Base-by-base conservation (phyloP, 1,140 invertebrate genomes). In the Drosophila pectinifera region DNA sequence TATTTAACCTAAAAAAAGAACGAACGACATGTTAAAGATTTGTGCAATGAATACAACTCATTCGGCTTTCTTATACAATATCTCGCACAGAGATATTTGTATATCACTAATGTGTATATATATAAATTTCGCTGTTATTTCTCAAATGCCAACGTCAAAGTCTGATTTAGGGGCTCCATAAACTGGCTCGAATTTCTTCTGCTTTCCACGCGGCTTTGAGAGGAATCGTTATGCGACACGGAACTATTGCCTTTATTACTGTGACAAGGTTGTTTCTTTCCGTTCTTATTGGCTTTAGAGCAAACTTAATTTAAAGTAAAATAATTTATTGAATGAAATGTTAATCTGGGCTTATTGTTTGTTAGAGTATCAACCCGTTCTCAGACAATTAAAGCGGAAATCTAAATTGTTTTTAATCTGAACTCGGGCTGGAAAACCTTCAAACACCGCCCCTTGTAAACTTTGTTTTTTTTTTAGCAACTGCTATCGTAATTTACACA, bases 1-100 rank as follows among this genome's bases (percentile, higher is more conserved):
- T 74, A 68, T 70, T 73, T 73, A 77, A 77, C 41, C 62, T 56
- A 26, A 68, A 77, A 76, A 84, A 84, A n/a, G n/a, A 77, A 49
- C 81, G 57, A 78, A 64, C 56, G 49, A 80, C 82, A 81, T 84
- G 67, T 65, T 80, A 72, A 77, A 84, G 84, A 79, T 73, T 73
- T 75, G 76, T 79, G 76, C 76, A 75, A 55, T 49, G 58, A 63
- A 49, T 41, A 78, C 46, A 77, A 56, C 61, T 61, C 42, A 61
- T 70, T 61, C 34, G 63, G 56, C 57, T 74, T 83, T 72, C 61
- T 67, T 70, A 54, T 62, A 77, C 72, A 64, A 72, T 67, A 67
- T n/a, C 28, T 49, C 53, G 28, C 46, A 31, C 22, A 42, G 34
- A 61, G 24, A 16, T 28, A 42, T 11, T 14, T 7, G 16, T 58